phyloP scores from a whole-genome alignment of 2,888 invertebrate species.

The Chalcosyrphus nemorum region DNA sequence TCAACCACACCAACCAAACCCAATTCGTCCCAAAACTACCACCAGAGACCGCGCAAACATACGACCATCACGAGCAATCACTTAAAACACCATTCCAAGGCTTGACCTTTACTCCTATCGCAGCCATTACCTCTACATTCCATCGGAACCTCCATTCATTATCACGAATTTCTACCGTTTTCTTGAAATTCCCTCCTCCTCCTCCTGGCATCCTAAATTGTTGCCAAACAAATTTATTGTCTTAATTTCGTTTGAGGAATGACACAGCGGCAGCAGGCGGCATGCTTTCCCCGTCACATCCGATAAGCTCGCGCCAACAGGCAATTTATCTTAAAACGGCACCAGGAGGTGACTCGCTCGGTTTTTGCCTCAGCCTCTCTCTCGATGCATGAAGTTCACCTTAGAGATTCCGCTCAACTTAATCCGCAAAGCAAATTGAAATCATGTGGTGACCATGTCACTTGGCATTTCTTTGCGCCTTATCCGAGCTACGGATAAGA shows the following conservation, averaged over 20 bases:
- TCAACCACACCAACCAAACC: no score
- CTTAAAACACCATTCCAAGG: not conserved
- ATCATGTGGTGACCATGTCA: slow-evolving; percentile 69
- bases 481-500: slow-evolving; percentile 57
- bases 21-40: no score
- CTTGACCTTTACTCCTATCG: slow-evolving; percentile 39
- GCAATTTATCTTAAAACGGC: slow-evolving; percentile 64
- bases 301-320: slow-evolving; percentile 63
- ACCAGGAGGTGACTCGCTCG: slow-evolving; percentile 22
- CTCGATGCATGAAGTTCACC: slow-evolving; percentile 34
- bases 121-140: slow-evolving; percentile 28
- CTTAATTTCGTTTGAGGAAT: slow-evolving; percentile 68
- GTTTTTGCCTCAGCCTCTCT: not conserved
- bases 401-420: slow-evolving; percentile 61
- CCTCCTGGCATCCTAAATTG: slow-evolving; percentile 37
- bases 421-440: slow-evolving; percentile 66
- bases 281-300: slow-evolving; percentile 46
- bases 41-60: no score
- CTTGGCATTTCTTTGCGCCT: slow-evolving; percentile 64
- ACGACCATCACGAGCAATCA: not conserved
- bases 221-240: slow-evolving; percentile 59
- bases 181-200: not conserved
- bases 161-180: slow-evolving; percentile 36
- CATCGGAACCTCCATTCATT: slow-evolving; percentile 35
- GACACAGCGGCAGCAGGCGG: slow-evolving; percentile 41